Evolutionary conservation across 1,140 invertebrate species (phyloP).

Genomic region (Rhagoletis zephyria): DNA sequence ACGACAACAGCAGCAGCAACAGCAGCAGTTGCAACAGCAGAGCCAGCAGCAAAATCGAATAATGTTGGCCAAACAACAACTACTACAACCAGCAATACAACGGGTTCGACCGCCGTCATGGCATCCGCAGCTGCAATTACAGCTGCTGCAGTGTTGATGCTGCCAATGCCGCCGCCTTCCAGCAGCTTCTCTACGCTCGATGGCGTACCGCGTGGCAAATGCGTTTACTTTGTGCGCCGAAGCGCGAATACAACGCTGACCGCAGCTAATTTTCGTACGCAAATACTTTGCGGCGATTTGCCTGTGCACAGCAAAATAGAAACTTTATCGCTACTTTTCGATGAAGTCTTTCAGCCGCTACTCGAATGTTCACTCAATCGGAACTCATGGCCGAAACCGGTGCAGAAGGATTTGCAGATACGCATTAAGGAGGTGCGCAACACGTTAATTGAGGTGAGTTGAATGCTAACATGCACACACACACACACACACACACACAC

Average conservation of each 20-base stretch:
- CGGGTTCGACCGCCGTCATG: neutral
- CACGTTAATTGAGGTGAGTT: constrained; percentile 78
- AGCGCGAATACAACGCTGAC: constrained; percentile 74
- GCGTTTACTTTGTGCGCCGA: constrained; percentile 81
- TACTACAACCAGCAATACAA: neutral
- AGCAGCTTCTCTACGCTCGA: constrained; percentile 69
- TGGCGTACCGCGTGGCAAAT: constrained; percentile 76
- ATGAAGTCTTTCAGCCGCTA: constrained; percentile 83
- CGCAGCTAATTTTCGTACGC: constrained; percentile 77
- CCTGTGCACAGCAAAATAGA: constrained; percentile 77
- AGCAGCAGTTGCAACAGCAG: constrained; percentile 60
- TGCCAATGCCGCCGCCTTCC: constrained; percentile 65
- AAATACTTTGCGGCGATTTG: constrained; percentile 84
- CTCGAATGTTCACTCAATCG: constrained; percentile 78
- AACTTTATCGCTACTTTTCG: constrained; percentile 81
- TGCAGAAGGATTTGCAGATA: constrained; percentile 80
- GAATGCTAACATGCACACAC: too few species aligned
- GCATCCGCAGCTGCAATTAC: constrained; percentile 58
- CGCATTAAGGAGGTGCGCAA: constrained; percentile 83
- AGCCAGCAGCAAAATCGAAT: constrained; percentile 45
- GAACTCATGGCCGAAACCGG: constrained; percentile 80
- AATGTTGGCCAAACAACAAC: neutral
- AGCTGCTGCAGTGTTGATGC: constrained; percentile 58
- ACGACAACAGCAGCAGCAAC: constrained; percentile 46
- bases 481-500: neutral